These are phyloP conservation scores for Mercenaria mercenaria DNA, from an alignment of 1,140 invertebrate genomes.

Conservation along the genomic window DNA sequence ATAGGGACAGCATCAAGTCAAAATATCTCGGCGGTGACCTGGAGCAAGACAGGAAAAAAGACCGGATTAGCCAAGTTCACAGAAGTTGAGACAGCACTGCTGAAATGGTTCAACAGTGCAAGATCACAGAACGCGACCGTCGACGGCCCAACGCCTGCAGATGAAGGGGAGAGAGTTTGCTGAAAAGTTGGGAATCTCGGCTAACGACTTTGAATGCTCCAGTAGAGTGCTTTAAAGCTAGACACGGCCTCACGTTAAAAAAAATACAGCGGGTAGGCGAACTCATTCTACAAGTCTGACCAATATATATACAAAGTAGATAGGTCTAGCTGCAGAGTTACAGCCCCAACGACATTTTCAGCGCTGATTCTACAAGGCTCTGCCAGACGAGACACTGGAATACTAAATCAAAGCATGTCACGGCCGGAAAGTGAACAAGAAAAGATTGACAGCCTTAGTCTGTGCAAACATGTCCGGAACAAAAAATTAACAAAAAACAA, in stretches of 20 bases:
- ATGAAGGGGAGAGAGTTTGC: constrained; percentile 2
- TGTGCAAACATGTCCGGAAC: constrained; percentile 39
- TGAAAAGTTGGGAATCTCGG: not conserved
- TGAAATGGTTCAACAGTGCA: constrained; percentile 25
- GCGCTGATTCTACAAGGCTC: constrained; percentile 18
- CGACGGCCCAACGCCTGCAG: not conserved
- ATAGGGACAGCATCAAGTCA: not conserved
- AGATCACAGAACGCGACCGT: constrained; percentile 11
- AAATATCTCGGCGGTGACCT: not conserved
- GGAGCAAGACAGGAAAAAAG: constrained; percentile 20
- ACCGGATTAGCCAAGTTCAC: not conserved
- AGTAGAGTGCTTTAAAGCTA: constrained; percentile 34
- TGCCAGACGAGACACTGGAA: constrained; percentile 24
- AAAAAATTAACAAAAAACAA: too few relatives aligned
- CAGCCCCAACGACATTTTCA: not conserved
- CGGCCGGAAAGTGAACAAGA: constrained; percentile 19
- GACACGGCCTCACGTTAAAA: constrained; percentile 29
- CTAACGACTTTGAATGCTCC: constrained; percentile 4
- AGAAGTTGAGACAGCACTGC: not conserved
- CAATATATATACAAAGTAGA: not conserved
- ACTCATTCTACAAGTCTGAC: not conserved
- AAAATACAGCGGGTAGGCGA: constrained; percentile 24
- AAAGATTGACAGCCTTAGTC: not conserved
- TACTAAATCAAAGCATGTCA: not conserved
- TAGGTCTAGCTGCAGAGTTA: not conserved